Evolutionary conservation across 2,113 vertebrate species (phyloP), one percentile per base, ranked within the genome.

Genomic region (Sorex araneus): DNA sequence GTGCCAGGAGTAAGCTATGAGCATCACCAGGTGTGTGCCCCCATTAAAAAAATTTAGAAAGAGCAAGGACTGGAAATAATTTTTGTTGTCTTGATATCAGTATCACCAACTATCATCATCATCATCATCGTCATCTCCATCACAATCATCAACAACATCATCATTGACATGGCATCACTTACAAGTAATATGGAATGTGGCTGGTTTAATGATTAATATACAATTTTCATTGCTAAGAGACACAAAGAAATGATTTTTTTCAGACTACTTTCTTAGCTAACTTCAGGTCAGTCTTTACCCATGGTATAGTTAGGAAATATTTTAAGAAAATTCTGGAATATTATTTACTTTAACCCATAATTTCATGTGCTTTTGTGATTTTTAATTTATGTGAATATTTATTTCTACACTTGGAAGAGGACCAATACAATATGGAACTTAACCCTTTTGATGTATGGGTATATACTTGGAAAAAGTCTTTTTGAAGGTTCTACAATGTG

Each of bases 351-450:
- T 87, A n/a, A 67, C 28, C 15, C 11, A 82, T 27, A 30, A 54
- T 12, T 34, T 82, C 34, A 57, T 40, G 66, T 32, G 11, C 3
- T 16, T 66, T 87, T 70, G n/a, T 40, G 47, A 27, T 16, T 70
- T 88, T 93, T 57, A 12, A 34, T 92, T 81, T 50, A 43, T 40
- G 40, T 47, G 45, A 85, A 25, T 30, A 50, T 71, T 45, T 54
- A 43, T 66, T 60, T 60, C 16, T 60, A 75, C 45, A 30, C 36
- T n/a, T 76, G 16, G 60, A 18, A 92, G 60, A 77, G 10, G 28
- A 66, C 3, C 54, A 77, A 77, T 78, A 84, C 80, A 67, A 27
- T 57, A 79, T 21, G n/a, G 40, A 43, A 32, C 32, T 75, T 34
- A 80, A 67, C 25, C 16, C 23, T 45, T 70, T 76, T 69, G 45